A percentile compares a stretch with the other conserved stretches of the same genome.
Evolutionary conservation across 2,888 invertebrate species (phyloP).

Genomic region (Diarsia mendica): DNA sequence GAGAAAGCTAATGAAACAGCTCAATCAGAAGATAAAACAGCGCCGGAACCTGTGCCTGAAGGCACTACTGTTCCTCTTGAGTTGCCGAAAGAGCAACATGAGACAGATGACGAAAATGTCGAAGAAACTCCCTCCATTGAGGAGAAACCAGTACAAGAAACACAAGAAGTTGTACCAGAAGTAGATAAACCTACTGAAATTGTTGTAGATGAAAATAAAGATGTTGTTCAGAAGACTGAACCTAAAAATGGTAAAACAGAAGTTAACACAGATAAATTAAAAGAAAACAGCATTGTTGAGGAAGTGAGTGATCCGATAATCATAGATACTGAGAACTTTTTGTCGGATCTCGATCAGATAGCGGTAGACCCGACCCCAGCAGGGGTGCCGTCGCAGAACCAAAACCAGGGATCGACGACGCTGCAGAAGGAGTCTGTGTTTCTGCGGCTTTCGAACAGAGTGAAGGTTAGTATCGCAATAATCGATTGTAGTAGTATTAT

Average conservation of each 20-base stretch:
- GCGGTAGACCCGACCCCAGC: constrained; percentile 85
- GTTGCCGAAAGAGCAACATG: constrained; percentile 78
- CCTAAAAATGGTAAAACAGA: constrained; percentile 79
- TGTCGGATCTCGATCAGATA: constrained; percentile 89
- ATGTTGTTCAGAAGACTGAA: constrained; percentile 72
- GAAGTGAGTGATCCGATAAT: constrained; percentile 81
- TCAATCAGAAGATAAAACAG: constrained; percentile 76
- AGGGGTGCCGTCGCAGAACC: constrained; percentile 76
- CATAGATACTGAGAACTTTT: constrained; percentile 88
- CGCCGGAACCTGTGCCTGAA: constrained; percentile 74
- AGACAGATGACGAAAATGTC: constrained; percentile 73
- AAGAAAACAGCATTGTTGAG: constrained; percentile 76
- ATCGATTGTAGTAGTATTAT: not conserved
- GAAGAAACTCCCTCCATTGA: constrained; percentile 73
- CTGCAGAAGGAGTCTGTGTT: constrained; percentile 98
- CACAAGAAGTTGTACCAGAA: constrained; percentile 71
- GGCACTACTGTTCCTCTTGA: constrained; percentile 74
- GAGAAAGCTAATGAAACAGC: constrained; percentile 80
- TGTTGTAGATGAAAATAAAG: constrained; percentile 76
- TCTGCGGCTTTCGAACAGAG: constrained; percentile 97
- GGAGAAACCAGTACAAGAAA: constrained; percentile 74
- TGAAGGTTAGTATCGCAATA: constrained; percentile 92
- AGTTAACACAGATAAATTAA: constrained; percentile 76
- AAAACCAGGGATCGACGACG: constrained; percentile 80
- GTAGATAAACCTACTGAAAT: constrained; percentile 74